Evolutionary conservation across 2,113 vertebrate genomes (phyloP).

Genomic region (Saiga tatarica): DNA sequence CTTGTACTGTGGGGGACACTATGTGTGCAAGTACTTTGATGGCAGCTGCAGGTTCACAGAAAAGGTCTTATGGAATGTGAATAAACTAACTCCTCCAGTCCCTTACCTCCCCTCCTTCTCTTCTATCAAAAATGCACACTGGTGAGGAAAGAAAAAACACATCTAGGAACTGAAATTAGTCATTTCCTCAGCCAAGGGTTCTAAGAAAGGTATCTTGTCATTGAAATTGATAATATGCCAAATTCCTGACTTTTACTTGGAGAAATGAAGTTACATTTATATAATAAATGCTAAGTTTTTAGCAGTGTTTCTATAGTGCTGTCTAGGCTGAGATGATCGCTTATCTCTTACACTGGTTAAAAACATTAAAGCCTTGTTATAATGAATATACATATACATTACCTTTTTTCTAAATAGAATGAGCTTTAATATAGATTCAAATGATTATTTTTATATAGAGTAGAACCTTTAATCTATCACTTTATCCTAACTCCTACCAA

Average conservation of each 20-base stretch:
- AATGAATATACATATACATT: not conserved
- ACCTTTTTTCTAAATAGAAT: not conserved
- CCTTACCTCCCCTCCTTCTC: not conserved
- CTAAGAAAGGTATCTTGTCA: not conserved
- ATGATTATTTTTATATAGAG: not conserved
- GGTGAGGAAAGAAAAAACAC: constrained; percentile 2
- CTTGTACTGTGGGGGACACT: not conserved
- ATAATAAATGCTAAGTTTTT: not conserved
- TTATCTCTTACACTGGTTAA: not conserved
- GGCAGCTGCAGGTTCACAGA: not conserved
- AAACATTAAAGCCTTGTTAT: not conserved
- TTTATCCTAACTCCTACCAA: not conserved
- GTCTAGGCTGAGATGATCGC: not conserved
- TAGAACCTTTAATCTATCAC: not conserved
- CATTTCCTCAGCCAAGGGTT: not conserved
- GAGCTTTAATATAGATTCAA: not conserved
- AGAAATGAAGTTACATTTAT: not conserved
- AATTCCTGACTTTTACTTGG: not conserved
- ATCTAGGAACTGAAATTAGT: not conserved
- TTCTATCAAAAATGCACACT: not conserved
- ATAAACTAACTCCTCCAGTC: not conserved
- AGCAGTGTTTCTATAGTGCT: not conserved
- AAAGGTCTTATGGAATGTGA: not conserved
- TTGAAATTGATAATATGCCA: not conserved
- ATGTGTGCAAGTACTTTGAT: not conserved